These are phyloP conservation scores for human DNA, from an alignment of 2,113 vertebrate species.

Conservation along the genomic window DNA sequence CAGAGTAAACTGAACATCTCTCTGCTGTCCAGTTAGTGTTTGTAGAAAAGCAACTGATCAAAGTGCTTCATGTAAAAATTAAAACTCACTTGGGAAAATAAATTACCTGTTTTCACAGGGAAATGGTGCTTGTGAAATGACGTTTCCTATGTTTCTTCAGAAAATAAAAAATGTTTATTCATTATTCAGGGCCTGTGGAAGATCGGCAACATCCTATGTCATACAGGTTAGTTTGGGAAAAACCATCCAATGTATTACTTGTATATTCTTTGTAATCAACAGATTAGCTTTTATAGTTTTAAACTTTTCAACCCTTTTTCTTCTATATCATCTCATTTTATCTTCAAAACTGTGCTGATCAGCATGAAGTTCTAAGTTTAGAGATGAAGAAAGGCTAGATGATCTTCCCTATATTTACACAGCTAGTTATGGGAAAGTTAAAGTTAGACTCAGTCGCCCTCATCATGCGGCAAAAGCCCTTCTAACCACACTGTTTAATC, in stretches of 20 bases:
- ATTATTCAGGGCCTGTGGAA: not conserved
- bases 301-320: not conserved
- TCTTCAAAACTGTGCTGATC: conserved; percentile 3
- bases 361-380: not conserved
- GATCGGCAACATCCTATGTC: not conserved
- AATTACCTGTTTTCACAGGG: not conserved
- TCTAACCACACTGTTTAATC: not conserved
- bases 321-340: not conserved
- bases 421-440: not conserved
- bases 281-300: not conserved
- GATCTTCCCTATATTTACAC: not conserved
- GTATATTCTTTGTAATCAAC: not conserved
- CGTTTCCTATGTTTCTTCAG: conserved; percentile 24
- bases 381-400: not conserved
- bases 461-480: not conserved
- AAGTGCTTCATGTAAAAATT: conserved; percentile 6
- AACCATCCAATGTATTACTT: not conserved
- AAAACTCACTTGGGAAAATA: conserved; percentile 8
- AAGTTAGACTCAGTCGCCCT: not conserved
- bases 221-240: not conserved
- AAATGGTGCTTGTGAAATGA: not conserved
- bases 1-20: not conserved
- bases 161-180: not conserved
- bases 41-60: not conserved
- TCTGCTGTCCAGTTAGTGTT: not conserved